These are phyloP conservation scores for Barnardius zonarius DNA, from an alignment of 2,113 vertebrate genomes.

Conservation along the genomic window DNA sequence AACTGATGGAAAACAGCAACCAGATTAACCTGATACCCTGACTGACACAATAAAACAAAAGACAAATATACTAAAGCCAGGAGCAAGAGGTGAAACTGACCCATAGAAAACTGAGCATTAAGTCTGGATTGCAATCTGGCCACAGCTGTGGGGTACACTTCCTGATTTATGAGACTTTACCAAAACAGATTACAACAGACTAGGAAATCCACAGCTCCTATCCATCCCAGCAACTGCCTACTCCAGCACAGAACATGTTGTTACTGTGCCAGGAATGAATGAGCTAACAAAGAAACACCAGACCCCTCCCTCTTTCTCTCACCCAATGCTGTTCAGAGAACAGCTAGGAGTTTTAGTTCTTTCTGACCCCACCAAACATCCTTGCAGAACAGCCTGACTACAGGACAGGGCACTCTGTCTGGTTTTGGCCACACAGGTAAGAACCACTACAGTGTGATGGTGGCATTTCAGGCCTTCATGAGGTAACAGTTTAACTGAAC, in stretches of 20 bases:
- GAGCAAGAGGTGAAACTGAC: neutral
- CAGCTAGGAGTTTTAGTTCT: neutral
- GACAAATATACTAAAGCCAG: neutral
- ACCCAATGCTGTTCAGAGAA: neutral
- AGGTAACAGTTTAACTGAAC: neutral
- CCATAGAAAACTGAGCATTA: neutral
- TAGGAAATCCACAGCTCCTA: neutral
- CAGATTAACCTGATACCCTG: neutral
- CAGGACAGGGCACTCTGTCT: fast-evolving
- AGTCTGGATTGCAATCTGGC: neutral
- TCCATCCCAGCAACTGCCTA: neutral
- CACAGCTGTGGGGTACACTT: neutral
- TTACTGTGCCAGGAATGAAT: neutral
- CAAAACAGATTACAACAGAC: neutral
- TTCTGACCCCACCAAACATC: neutral
- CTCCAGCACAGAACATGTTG: neutral
- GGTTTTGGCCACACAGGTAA: neutral
- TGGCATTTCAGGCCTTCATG: neutral
- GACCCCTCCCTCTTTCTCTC: neutral
- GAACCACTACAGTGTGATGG: neutral
- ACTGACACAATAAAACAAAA: neutral
- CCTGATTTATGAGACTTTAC: neutral
- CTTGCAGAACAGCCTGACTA: neutral
- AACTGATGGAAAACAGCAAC: neutral
- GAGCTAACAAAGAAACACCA: neutral